These are phyloP conservation scores for Stenurella melanura DNA, from an alignment of 2,888 invertebrate genomes.

Conservation along the genomic window DNA sequence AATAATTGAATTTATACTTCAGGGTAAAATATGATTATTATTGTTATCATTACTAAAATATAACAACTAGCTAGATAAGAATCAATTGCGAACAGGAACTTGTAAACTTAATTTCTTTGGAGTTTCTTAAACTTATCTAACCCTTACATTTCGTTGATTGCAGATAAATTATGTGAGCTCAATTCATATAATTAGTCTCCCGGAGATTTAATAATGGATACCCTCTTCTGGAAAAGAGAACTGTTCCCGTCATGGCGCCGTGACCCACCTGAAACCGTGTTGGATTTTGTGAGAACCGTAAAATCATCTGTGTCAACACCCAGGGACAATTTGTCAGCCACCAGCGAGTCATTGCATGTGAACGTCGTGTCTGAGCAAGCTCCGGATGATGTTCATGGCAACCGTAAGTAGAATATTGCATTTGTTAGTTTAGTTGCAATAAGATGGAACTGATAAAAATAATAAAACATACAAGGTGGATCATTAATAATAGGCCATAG, in stretches of 20 bases:
- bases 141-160: conserved; percentile 3
- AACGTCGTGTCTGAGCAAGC: conserved; percentile 61
- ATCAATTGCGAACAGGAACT: no score
- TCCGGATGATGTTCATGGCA: conserved; percentile 28
- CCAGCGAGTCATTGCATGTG: conserved; percentile 50
- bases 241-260: conserved; percentile 57
- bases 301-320: conserved; percentile 51
- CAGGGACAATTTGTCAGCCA: conserved; percentile 33
- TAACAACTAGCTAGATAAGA: no score
- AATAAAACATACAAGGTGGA: no score
- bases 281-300: conserved; percentile 42
- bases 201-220: conserved; percentile 35
- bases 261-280: conserved; percentile 40
- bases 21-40: no score
- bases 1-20: no score
- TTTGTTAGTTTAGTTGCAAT: no score
- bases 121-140: neutral
- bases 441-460: no score
- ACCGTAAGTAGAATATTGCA: conserved; percentile 40
- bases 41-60: no score
- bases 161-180: conserved; percentile 43
- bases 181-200: neutral
- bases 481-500: no score
- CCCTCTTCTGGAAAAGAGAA: conserved; percentile 53
- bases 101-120: no score